Evolutionary conservation across 1,140 invertebrate genomes (phyloP), one percentile per base, ranked within the genome.

Genomic region (Papilio polyxenes): DNA sequence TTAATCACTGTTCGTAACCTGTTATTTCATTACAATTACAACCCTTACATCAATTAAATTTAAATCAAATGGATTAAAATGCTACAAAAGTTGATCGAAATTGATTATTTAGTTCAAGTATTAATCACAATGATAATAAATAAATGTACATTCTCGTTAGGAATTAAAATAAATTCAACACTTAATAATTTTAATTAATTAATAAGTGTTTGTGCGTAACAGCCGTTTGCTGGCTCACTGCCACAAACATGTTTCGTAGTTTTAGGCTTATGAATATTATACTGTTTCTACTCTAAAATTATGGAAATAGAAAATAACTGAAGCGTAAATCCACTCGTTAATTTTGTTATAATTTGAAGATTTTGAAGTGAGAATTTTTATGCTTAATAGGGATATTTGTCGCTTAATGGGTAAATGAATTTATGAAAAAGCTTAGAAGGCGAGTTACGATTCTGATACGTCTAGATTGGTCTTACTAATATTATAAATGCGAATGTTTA

Each of bases 211-310:
- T 72, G 65, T 72, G 65, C 31, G 65, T 72, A 72, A 40, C 65
- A 15, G 31, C 62, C 62, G 59, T 8, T 62, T n/a, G 31, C 15
- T 72, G 65, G 65, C 65, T 37, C 65, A 11, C 31, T 72, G 65
- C 65, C 65, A 72, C 65, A 72, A 72, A 72, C 65, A 72, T 72
- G 65, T 72, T 69, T 40, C 65, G 65, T 72, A 72, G 65, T 72
- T 72, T 72, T 72, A 72, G 65, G 65, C 65, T 72, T 72, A 72
- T 72, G 31, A 72, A 37, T 72, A 72, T 72, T 72, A 72, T 72
- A 72, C 65, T 72, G 65, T 72, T 37, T 3, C 23, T 23, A 13
- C 31, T 72, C 62, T 23, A 37, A 72, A 72, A 72, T 72, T 72
- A 72, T 72, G 65, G 31, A 72, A 72, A 72, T 72, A 72, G 65